These are phyloP conservation scores for Gonatopus flavifemur DNA, from an alignment of 1,140 invertebrate genomes.

Conservation along the genomic window DNA sequence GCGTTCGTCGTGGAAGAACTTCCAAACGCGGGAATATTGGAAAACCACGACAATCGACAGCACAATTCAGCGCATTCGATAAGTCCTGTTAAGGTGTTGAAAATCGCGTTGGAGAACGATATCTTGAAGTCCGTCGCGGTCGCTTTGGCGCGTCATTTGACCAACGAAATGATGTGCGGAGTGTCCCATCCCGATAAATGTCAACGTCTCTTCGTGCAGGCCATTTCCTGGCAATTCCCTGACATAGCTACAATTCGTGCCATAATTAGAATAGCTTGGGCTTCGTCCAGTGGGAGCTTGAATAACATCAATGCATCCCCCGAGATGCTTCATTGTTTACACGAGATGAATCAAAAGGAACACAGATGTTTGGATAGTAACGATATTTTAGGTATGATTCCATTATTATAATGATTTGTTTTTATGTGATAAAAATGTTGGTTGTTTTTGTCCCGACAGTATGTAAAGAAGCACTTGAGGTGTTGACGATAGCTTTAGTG, in stretches of 20 bases:
- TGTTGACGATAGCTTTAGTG: conserved; percentile 75
- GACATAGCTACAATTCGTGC: conserved; percentile 69
- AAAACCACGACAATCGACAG: conserved; percentile 51
- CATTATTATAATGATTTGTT: background rate
- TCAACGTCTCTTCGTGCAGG: conserved; percentile 59
- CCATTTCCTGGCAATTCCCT: conserved; percentile 67
- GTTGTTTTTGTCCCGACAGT: conserved; percentile 53
- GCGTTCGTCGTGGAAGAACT: conserved; percentile 64
- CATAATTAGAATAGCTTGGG: conserved; percentile 77
- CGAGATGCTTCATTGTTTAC: conserved; percentile 65
- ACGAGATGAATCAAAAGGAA: conserved; percentile 58
- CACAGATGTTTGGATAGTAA: conserved; percentile 57
- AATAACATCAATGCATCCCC: conserved; percentile 67
- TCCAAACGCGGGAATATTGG: conserved; percentile 31
- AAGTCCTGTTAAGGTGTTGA: conserved; percentile 62
- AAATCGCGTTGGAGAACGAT: conserved; percentile 69
- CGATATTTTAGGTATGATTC: conserved; percentile 56
- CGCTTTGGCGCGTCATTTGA: conserved; percentile 74
- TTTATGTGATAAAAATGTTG: background rate
- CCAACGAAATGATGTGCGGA: conserved; percentile 60
- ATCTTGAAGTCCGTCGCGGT: conserved; percentile 73
- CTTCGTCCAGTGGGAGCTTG: conserved; percentile 72
- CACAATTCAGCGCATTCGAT: conserved; percentile 41
- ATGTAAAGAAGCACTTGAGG: conserved; percentile 90
- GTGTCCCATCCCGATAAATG: conserved; percentile 57